Base-by-base conservation (phyloP, 2,797 vertebrate genomes). In the Leuciscus waleckii region DNA sequence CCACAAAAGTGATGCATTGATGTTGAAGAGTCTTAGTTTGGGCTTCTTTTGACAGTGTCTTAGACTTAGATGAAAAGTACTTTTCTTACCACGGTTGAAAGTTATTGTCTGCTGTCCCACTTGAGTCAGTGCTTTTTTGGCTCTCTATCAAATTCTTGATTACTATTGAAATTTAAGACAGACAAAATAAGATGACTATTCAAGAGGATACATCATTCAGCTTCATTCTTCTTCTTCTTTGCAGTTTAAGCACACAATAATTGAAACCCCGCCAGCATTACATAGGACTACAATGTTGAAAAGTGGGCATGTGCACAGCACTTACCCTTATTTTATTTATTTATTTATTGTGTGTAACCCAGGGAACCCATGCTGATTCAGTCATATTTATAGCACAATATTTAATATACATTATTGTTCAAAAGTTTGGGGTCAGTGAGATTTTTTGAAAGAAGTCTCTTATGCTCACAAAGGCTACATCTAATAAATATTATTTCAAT, bases 21-120 rank as follows among this genome's bases (percentile, higher is more conserved):
- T 89, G 87, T 89, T 90, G 86, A 89, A 89, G 87, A 88, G 88
- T 85, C 88, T 89, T 84, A 88, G 88, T 70, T 84, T 39, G 19
- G 61, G 77, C 61, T 78, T 82, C 88, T 86, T 85, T 87, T 54
- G 77, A 87, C 82, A 87, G 69, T 85, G 82, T 85, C 88, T 89
- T 82, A 83, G 76, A 80, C 77, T 85, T 81, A 80, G 83, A 87
- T 85, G 87, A 88, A 88, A 90, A 88, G 85, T 86, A 77, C 84
- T 84, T 86, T 79, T 69, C 79, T 46, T 21, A 65, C 51, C 76
- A 80, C 35, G 51, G 83, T 54, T 56, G 65, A 87, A 83, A 73
- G 79, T 79, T 87, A 83, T 87, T 90, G 87, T 87, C 70, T 81
- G 68, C 85, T 86, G 85, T 85, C 81, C 84, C 84, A 69, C 82